Percentiles rank a stretch among this genome's conserved stretches.
phyloP scores from a whole-genome alignment of 2,888 invertebrate genomes.

The Heliconius charithonia region DNA sequence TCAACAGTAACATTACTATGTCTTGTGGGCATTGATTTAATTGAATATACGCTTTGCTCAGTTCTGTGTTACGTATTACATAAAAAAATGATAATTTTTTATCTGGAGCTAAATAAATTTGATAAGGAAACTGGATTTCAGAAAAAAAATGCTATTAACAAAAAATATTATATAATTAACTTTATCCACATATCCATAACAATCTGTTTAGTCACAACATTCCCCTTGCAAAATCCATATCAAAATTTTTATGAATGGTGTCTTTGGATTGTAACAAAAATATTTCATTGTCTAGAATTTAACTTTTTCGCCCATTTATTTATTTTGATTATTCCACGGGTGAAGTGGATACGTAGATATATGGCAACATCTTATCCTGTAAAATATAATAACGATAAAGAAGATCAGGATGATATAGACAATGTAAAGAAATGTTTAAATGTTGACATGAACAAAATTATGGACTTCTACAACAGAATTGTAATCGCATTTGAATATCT shows the following conservation, averaged over 20 bases:
- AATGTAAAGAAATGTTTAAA: slow-evolving; percentile 49
- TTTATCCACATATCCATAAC: neutral
- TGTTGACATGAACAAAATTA: slow-evolving; percentile 38
- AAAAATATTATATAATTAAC: neutral
- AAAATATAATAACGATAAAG: neutral
- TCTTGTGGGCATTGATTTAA: neutral
- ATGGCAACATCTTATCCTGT: neutral
- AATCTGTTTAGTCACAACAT: neutral
- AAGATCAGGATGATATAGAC: neutral
- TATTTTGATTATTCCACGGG: neutral
- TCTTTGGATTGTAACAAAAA: slow-evolving; percentile 5
- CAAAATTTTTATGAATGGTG: neutral
- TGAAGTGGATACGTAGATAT: neutral
- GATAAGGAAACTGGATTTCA: slow-evolving; percentile 45
- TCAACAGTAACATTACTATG: neutral
- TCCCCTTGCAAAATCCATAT: neutral
- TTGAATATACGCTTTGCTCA: slow-evolving; percentile 31
- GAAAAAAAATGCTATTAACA: neutral
- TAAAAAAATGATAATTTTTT: slow-evolving; percentile 43
- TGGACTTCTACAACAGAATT: slow-evolving; percentile 64
- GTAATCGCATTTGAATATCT: slow-evolving; percentile 62
- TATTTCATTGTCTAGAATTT: neutral
- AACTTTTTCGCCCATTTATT: neutral
- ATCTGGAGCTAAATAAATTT: slow-evolving; percentile 45
- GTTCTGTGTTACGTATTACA: slow-evolving; percentile 21